Evolutionary conservation across 1,140 invertebrate genomes (phyloP).

Genomic region (Sycophila sp.): DNA sequence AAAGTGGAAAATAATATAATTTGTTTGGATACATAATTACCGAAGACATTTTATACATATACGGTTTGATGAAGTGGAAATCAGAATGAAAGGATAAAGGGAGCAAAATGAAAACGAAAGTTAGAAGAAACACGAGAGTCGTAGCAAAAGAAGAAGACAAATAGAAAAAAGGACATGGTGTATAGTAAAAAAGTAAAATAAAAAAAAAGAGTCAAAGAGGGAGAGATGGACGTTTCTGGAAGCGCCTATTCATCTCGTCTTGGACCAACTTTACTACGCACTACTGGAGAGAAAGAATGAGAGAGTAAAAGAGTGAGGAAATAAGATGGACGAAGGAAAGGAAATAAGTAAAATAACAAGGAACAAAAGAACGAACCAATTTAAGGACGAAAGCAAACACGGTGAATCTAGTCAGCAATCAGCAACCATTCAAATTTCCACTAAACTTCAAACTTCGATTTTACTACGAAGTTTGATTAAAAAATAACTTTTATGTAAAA

Average conservation of each 20-base stretch:
- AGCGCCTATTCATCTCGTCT: constrained; percentile 53
- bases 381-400: constrained; percentile 44
- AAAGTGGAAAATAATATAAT: not conserved
- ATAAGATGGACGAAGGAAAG: not conserved
- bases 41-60: constrained; percentile 7
- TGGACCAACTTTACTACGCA: constrained; percentile 35
- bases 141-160: not conserved
- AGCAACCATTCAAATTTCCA: constrained; percentile 53
- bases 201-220: not conserved
- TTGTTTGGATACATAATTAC: constrained; percentile 24
- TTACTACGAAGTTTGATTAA: too few species aligned
- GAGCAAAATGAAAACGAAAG: constrained; percentile 19
- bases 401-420: constrained; percentile 50
- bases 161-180: too few species aligned
- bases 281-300: constrained; percentile 10
- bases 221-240: constrained; percentile 46
- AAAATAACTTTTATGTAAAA: too few species aligned
- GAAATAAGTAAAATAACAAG: not conserved
- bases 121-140: constrained; percentile 9
- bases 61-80: constrained; percentile 22
- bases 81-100: constrained; percentile 1
- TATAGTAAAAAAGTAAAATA: not conserved
- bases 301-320: not conserved
- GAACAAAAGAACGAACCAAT: not conserved
- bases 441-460: constrained; percentile 24